Conservation (phyloP, 2,797 vertebrate species). For the Enteromius thamalakanensis region DNA sequence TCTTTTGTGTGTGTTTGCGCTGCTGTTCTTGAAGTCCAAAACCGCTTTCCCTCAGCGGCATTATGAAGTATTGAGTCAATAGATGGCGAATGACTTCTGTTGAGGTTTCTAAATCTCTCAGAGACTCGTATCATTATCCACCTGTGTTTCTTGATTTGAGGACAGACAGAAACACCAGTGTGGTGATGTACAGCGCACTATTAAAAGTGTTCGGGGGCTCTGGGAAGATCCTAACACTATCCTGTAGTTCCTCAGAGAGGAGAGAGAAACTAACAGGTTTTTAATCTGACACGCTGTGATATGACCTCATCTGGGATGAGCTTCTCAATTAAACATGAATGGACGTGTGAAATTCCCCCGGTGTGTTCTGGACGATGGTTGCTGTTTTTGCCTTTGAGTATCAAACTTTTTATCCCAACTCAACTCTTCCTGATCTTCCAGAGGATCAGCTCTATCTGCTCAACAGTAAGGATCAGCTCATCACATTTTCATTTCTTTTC, state of each 20-base stretch:
- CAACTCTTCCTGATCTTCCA: neutral
- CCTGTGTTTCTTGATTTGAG: neutral
- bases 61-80: neutral
- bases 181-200: neutral
- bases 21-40: neutral
- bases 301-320: conserved; percentile 40
- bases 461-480: neutral
- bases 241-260: conserved; percentile 16
- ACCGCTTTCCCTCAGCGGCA: neutral
- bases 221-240: conserved; percentile 30
- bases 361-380: too few relatives aligned
- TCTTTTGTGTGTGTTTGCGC: neutral
- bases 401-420: neutral
- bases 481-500: neutral
- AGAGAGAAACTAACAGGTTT: conserved; percentile 32
- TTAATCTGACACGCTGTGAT: conserved; percentile 23
- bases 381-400: neutral
- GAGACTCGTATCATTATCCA: conserved; percentile 16
- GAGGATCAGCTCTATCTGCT: neutral
- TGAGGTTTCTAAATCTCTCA: conserved; percentile 10
- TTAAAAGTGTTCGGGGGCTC: conserved; percentile 25
- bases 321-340: conserved; percentile 39
- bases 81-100: neutral
- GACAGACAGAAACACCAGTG: neutral
- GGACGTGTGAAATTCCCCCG: conserved; percentile 27